Evolutionary conservation across 2,113 vertebrate genomes (phyloP).

Genomic region (Pseudorhombus dupliciocellatus): DNA sequence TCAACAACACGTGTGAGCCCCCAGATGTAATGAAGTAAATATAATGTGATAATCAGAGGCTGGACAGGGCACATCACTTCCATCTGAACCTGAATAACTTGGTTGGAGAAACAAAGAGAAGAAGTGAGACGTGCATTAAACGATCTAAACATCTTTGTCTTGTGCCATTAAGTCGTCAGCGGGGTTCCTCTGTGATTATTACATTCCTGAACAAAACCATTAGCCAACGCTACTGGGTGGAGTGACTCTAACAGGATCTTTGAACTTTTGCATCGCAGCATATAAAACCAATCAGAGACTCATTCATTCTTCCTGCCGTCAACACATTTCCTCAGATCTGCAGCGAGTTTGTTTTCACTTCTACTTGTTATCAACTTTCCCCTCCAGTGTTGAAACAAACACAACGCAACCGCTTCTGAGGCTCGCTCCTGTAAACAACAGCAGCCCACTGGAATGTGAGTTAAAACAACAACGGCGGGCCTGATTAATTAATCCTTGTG

Average conservation of each 20-base stretch:
- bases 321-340: neutral
- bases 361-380: no score
- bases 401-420: no score
- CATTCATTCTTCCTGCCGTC: slow-evolving; percentile 11
- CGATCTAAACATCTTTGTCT: slow-evolving; percentile 11
- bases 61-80: neutral
- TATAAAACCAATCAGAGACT: slow-evolving; percentile 28
- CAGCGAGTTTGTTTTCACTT: neutral
- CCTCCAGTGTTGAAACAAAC: no score
- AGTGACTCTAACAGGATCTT: slow-evolving; percentile 14
- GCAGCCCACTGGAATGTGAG: no score
- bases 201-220: slow-evolving; percentile 53
- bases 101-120: slow-evolving; percentile 16
- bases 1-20: no score
- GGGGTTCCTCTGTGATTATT: slow-evolving; percentile 21
- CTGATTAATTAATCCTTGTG: no score
- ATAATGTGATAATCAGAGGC: neutral
- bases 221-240: slow-evolving; percentile 40
- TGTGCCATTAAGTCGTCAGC: slow-evolving; percentile 27
- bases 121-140: neutral
- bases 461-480: no score
- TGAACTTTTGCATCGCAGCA: slow-evolving; percentile 37
- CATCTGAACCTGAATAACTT: neutral
- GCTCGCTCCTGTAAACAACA: no score
- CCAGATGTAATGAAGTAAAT: neutral